Percentiles rank a stretch among this genome's conserved stretches.
Evolutionary conservation across 2,113 vertebrate genomes (phyloP).

Genomic region (Halichoeres trimaculatus): DNA sequence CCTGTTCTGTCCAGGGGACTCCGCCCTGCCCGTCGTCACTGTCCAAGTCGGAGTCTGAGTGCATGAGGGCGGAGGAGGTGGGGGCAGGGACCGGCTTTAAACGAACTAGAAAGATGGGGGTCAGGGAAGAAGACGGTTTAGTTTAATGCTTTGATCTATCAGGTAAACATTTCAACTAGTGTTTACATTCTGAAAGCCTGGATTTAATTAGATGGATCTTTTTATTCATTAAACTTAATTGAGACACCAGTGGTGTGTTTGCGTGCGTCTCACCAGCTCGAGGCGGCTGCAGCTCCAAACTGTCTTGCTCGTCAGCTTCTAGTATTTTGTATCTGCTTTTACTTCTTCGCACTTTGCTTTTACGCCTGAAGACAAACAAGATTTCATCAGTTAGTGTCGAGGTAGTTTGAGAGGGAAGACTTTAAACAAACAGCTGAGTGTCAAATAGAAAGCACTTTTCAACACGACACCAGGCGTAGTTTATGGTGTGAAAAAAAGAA

Average conservation of each 20-base stretch:
- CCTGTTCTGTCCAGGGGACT: constrained; percentile 92
- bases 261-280: constrained; percentile 85
- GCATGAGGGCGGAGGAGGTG: constrained; percentile 94
- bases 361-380: constrained; percentile 80
- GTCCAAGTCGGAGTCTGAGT: constrained; percentile 95
- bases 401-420: no score
- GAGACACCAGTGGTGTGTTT: no score
- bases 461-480: no score
- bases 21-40: constrained; percentile 91
- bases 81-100: constrained; percentile 87
- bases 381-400: neutral
- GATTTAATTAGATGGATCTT: no score
- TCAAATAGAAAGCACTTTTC: no score
- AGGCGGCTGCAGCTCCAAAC: constrained; percentile 89
- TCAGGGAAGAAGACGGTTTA: neutral
- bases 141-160: no score
- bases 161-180: no score
- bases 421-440: no score
- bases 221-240: no score
- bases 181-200: no score
- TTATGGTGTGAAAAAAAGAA: no score
- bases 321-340: constrained; percentile 98
- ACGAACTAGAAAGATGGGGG: constrained; percentile 79
- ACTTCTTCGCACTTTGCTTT: constrained; percentile 89
- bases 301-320: constrained; percentile 92